These are phyloP conservation scores for Phallusia fumigata DNA, from an alignment of 23 tunicate species.

Conservation along the genomic window DNA sequence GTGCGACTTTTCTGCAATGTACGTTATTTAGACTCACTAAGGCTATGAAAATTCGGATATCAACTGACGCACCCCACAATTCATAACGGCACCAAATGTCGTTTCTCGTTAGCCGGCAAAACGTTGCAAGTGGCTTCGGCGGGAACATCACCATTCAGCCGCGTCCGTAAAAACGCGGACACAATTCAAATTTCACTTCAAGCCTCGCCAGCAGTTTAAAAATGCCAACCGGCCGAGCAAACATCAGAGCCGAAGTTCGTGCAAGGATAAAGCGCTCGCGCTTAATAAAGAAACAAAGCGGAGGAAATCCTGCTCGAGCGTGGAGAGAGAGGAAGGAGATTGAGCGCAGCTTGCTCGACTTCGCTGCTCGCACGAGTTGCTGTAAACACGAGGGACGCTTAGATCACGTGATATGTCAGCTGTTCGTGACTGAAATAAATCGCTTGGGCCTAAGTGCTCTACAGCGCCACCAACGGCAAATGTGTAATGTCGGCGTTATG, in stretches of 20 bases:
- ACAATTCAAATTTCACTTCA: background rate
- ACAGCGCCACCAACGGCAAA: slow-evolving; percentile 1
- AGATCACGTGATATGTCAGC: background rate
- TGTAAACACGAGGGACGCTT: too few species aligned
- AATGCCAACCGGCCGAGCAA: background rate
- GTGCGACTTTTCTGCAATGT: too few species aligned
- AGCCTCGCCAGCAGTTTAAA: background rate
- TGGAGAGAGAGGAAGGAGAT: background rate
- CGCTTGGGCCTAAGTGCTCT: background rate
- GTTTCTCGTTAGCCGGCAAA: too few species aligned
- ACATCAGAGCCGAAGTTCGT: background rate
- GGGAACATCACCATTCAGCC: too few species aligned
- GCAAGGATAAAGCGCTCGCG: background rate
- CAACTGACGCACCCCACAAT: too few species aligned
- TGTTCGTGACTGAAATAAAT: background rate
- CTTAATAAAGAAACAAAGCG: background rate
- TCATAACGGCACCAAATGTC: too few species aligned
- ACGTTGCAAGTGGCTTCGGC: too few species aligned
- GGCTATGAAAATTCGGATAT: too few species aligned
- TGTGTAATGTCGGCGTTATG: background rate
- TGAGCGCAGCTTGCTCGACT: background rate
- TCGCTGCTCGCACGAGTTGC: too few species aligned
- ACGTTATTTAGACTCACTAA: too few species aligned
- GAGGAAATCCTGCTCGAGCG: background rate
- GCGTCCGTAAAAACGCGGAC: too few species aligned